phyloP scores from a whole-genome alignment of 1,140 invertebrate species.

The Drosophila trapezifrons region DNA sequence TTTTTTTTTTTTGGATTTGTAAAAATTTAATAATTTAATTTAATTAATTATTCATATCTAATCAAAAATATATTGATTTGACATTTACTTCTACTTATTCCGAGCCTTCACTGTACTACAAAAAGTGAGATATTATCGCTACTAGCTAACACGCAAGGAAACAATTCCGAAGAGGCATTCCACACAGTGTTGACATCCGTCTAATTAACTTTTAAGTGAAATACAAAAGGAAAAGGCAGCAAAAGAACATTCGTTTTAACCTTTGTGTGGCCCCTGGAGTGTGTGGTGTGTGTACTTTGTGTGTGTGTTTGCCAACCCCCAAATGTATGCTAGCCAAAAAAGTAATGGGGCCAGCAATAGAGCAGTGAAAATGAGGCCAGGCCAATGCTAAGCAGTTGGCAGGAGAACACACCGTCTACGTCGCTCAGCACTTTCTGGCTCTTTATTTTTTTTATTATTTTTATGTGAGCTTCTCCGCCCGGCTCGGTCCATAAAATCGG shows the following conservation, averaged over 20 bases:
- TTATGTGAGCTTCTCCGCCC: conserved; percentile 11
- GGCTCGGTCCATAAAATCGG: conserved; percentile 28
- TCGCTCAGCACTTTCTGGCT: conserved; percentile 41
- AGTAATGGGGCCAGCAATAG: conserved; percentile 26
- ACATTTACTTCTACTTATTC: no score
- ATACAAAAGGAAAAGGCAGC: conserved; percentile 40
- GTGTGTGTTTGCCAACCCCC: neutral
- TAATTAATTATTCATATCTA: no score
- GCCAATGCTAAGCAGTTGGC: conserved; percentile 43
- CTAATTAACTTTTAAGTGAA: conserved; percentile 75
- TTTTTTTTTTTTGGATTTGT: no score
- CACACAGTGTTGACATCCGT: conserved; percentile 44
- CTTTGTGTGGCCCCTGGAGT: neutral
- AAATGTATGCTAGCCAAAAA: conserved; percentile 23
- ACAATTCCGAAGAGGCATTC: conserved; percentile 16
- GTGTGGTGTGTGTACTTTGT: neutral
- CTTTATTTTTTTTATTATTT: conserved; percentile 48
- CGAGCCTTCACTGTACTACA: neutral
- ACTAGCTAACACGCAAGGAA: conserved; percentile 18
- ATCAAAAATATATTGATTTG: no score
- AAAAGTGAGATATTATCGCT: conserved; percentile 31
- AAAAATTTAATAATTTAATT: no score
- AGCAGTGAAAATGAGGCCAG: conserved; percentile 32
- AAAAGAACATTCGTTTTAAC: conserved; percentile 27
- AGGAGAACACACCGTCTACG: conserved; percentile 6